Base-by-base conservation (phyloP, 2,113 vertebrate genomes). In the Sturnus vulgaris region DNA sequence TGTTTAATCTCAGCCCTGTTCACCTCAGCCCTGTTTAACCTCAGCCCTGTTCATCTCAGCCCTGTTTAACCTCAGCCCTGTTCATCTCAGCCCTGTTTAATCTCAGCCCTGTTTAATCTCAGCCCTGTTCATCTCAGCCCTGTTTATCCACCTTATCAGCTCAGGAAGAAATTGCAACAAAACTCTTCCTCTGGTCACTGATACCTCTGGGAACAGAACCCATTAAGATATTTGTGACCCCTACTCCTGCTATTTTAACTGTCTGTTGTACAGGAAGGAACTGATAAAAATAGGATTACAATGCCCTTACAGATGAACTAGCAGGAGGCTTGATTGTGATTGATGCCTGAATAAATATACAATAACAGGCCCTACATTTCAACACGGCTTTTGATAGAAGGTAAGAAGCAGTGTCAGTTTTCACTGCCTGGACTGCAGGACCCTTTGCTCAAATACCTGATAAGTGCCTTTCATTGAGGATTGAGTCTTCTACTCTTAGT, bases 251-350 rank as follows among this genome's bases (percentile, higher is more conserved):
- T 98, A 76, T 98, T 98, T 98, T 98, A 98, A 98, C 98, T 97
- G 98, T 97, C 98, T 98, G 96, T 66, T 95, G 97, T 96, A 97
- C 98, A 98, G 98, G 98, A 98, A 98, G 98, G 98, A 98, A 97
- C 98, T 88, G 98, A 98, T 98, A 98, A 98, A 98, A 98, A 98
- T 98, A 98, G 98, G 97, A 98, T 97, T 98, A 98, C 98, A 98
- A 98, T 98, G 97, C 94, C 97, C 97, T 98, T 66, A 97, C 97
- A 72, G 95, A 98, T 97, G 97, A 97, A 98, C 97, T 82, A 94
- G 97, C 96, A 96, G 95, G 89, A 96, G 93, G 95, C 68, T 80
- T 97, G 97, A 98, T 98, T 97, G 97, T 98, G 98, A 98, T 98
- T 98, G 98, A 98, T 98, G 98, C 96, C 95, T 98, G 97, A 98